These are phyloP conservation scores for Panagrolaimus sp. DNA, from an alignment of 1,140 invertebrate species.

Conservation along the genomic window DNA sequence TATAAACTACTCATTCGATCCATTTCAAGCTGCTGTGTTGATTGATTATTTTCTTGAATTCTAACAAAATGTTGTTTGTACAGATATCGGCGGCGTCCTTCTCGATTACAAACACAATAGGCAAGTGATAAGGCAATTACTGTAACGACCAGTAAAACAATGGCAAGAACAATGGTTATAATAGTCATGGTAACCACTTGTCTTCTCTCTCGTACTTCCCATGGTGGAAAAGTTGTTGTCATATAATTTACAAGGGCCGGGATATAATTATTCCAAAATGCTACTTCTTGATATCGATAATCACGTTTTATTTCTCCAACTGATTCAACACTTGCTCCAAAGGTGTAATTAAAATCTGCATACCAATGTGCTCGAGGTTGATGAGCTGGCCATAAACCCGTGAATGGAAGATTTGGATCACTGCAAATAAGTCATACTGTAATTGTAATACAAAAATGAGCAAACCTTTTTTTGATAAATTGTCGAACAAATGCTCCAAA, in stretches of 20 bases:
- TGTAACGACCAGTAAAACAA: conserved; percentile 45
- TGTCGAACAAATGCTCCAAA: conserved; percentile 51
- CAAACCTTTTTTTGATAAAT: conserved; percentile 31
- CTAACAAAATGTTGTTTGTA: conserved; percentile 22
- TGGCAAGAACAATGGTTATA: conserved; percentile 36
- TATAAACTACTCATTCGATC: not conserved
- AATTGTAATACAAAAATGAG: no score
- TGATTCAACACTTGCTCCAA: conserved; percentile 11
- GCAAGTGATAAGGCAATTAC: conserved; percentile 45
- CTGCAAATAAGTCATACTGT: not conserved
- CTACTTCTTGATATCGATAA: conserved; percentile 55
- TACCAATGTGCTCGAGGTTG: conserved; percentile 56
- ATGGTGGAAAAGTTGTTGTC: conserved; percentile 56
- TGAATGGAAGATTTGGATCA: conserved; percentile 51
- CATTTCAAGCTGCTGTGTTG: conserved; percentile 19
- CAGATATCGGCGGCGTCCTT: not conserved
- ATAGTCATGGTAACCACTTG: conserved; percentile 45
- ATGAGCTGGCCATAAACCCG: conserved; percentile 46
- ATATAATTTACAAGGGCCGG: conserved; percentile 58
- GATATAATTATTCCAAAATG: conserved; percentile 57
- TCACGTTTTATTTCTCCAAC: conserved; percentile 46
- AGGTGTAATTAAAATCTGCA: conserved; percentile 53
- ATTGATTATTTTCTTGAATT: conserved; percentile 16
- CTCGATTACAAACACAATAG: conserved; percentile 41
- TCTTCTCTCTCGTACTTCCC: conserved; percentile 47